These are phyloP conservation scores for Lacerta viridis DNA, from an alignment of 2,797 vertebrate species.

Conservation along the genomic window DNA sequence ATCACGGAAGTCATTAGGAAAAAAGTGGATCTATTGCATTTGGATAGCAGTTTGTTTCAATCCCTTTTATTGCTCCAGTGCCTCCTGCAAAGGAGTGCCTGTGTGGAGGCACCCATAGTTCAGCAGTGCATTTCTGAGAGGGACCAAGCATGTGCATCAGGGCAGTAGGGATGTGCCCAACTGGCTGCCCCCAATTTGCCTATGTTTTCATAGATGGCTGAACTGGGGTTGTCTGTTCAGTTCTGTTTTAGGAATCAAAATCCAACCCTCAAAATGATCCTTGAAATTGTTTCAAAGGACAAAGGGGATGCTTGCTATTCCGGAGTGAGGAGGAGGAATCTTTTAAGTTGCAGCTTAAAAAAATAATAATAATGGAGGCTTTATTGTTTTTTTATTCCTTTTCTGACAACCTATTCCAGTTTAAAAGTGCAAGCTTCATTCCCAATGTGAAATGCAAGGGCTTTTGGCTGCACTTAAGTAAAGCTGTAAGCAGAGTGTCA, in stretches of 20 bases:
- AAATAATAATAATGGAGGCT: background rate
- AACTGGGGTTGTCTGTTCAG: background rate
- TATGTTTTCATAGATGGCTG: too few species aligned
- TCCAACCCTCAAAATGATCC: background rate
- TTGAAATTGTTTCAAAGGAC: too few species aligned
- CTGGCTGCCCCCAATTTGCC: background rate
- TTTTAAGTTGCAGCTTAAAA: too few species aligned
- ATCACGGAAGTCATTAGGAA: too few species aligned
- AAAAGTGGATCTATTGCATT: too few species aligned
- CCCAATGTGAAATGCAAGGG: constrained; percentile 27
- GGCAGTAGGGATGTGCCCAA: background rate
- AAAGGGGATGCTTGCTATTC: background rate
- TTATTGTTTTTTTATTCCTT: background rate
- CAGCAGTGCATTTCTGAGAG: too few species aligned
- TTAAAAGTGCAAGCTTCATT: constrained; percentile 38
- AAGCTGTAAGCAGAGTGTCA: constrained; percentile 41
- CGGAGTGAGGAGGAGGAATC: background rate
- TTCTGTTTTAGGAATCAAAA: background rate
- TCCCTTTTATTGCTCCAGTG: too few species aligned
- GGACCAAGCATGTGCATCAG: background rate
- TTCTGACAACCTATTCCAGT: constrained; percentile 10
- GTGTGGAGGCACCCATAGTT: background rate
- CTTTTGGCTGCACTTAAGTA: constrained; percentile 40
- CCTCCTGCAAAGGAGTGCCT: too few species aligned
- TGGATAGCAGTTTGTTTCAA: too few species aligned